phyloP scores from a whole-genome alignment of 2,113 vertebrate genomes.

The Neogobius melanostomus region DNA sequence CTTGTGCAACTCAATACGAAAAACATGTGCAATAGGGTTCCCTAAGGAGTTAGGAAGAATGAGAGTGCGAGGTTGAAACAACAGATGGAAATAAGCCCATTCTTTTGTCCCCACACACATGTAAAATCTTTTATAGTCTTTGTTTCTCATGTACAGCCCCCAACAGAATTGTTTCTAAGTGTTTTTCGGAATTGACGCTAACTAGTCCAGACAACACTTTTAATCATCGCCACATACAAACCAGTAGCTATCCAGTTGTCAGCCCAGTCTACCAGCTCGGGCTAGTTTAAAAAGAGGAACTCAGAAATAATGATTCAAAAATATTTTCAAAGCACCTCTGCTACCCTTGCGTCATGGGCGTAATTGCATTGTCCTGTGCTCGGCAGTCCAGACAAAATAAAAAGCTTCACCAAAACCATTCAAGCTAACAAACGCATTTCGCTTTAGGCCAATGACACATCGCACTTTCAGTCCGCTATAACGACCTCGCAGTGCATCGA shows the following conservation, averaged over 20 bases:
- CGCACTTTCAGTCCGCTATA: conserved; percentile 60
- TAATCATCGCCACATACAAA: neutral
- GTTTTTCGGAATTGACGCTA: neutral
- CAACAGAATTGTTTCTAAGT: neutral
- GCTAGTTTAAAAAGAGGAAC: neutral
- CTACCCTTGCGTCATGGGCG: conserved; percentile 31
- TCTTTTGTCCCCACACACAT: no score
- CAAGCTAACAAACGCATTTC: conserved; percentile 57
- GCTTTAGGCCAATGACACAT: conserved; percentile 68
- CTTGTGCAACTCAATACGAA: no score
- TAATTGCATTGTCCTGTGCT: conserved; percentile 61
- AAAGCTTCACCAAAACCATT: conserved; percentile 62
- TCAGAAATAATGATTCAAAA: conserved; percentile 8
- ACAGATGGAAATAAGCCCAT: no score
- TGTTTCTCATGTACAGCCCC: neutral
- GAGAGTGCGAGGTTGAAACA: no score
- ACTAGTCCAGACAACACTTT: neutral
- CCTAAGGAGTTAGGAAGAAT: no score
- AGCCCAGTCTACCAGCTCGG: neutral
- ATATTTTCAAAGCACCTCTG: conserved; percentile 23
- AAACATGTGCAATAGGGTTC: no score
- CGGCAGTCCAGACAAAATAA: conserved; percentile 53
- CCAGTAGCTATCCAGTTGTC: neutral
- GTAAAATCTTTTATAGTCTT: neutral
- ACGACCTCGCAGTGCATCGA: conserved; percentile 67